These are phyloP conservation scores for Zoanthus sansibaricus DNA, from an alignment of 92 coral and sea anemone species.

Conservation along the genomic window DNA sequence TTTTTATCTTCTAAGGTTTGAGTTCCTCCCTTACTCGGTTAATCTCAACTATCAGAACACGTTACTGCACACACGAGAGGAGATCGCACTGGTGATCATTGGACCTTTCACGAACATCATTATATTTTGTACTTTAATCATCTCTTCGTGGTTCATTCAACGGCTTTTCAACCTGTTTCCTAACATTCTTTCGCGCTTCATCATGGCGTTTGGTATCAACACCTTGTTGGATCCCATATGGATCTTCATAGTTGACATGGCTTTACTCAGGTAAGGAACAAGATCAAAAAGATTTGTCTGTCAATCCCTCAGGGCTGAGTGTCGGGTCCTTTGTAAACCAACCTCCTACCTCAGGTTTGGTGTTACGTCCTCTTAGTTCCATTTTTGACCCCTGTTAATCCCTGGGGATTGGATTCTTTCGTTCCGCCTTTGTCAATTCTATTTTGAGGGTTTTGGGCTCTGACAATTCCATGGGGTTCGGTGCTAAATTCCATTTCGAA, in stretches of 20 bases:
- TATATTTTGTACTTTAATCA: conserved; percentile 75
- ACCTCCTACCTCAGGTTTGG: too few relatives aligned
- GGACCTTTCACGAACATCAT: conserved; percentile 92
- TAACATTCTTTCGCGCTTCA: conserved; percentile 89
- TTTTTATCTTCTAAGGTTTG: conserved; percentile 64
- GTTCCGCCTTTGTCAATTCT: too few relatives aligned
- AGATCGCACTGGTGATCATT: conserved; percentile 86
- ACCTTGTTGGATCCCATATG: conserved; percentile 91
- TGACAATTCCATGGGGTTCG: too few relatives aligned
- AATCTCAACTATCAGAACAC: conserved; percentile 97
- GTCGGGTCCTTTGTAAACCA: too few relatives aligned
- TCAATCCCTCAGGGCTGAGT: too few relatives aligned
- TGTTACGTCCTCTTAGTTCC: too few relatives aligned
- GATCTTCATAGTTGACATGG: conserved; percentile 92
- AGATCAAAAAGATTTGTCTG: too few relatives aligned
- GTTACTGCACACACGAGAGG: conserved; percentile 87
- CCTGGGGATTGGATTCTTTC: too few relatives aligned
- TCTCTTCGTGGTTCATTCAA: conserved; percentile 85
- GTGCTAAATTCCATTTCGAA: too few relatives aligned
- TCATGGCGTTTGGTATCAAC: conserved; percentile 95
- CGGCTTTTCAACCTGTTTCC: conserved; percentile 89
- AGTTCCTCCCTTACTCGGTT: conserved; percentile 92
- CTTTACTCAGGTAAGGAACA: conserved; percentile 77
- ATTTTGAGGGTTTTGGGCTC: too few relatives aligned
- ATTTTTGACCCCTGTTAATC: too few relatives aligned